Percentiles rank a stretch among this genome's conserved stretches.
phyloP scores from a whole-genome alignment of 2,888 invertebrate genomes.

The Spisula solida region DNA sequence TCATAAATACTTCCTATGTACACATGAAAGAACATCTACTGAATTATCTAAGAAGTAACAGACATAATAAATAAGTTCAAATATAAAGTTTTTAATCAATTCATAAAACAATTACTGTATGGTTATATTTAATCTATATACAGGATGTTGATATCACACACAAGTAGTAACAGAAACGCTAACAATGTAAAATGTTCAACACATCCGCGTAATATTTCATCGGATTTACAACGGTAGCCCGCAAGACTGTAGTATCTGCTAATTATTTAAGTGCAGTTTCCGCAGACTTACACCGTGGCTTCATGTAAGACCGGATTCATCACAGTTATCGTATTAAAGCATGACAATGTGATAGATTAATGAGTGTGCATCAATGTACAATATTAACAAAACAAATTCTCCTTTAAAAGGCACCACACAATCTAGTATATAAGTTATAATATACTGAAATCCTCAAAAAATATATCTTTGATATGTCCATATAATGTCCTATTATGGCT shows the following conservation, averaged over 20 bases:
- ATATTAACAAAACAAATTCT: neutral
- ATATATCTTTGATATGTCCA: conserved; percentile 8
- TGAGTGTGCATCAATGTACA: conserved; percentile 11
- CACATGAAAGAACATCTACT: conserved; percentile 5
- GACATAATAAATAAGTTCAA: conserved; percentile 15
- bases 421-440: neutral
- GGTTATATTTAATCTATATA: conserved; percentile 1
- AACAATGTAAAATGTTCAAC: conserved; percentile 6
- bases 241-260: too few relatives aligned
- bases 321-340: neutral
- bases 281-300: neutral
- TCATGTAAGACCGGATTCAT: neutral
- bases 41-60: conserved; percentile 13
- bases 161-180: neutral
- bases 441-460: conserved; percentile 8
- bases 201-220: neutral
- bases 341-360: conserved; percentile 8
- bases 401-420: conserved; percentile 22
- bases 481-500: neutral
- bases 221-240: neutral
- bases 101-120: neutral
- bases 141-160: neutral
- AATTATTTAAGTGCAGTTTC: too few relatives aligned
- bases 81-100: neutral
- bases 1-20: conserved; percentile 15